These are phyloP conservation scores for Apotomis capreana DNA, from an alignment of 2,888 invertebrate genomes.

Conservation along the genomic window DNA sequence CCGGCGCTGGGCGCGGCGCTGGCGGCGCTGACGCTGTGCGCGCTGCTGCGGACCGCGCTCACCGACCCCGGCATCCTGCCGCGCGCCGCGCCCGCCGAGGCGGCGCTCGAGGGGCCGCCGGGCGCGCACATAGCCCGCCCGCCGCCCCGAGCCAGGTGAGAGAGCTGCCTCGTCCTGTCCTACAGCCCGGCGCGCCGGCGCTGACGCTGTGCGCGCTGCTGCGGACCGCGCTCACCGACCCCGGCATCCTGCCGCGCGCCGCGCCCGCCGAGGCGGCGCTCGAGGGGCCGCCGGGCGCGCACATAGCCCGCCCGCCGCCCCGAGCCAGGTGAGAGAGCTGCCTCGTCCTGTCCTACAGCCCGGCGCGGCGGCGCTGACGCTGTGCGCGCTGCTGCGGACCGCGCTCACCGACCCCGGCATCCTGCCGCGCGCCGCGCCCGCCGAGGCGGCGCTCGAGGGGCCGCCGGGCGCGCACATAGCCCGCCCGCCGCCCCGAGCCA, in stretches of 20 bases:
- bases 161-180: background rate
- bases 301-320: conserved; percentile 67
- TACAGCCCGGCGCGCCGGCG: conserved; percentile 52
- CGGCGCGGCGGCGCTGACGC: no score
- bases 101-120: conserved; percentile 83
- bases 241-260: conserved; percentile 43
- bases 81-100: conserved; percentile 62
- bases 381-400: no score
- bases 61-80: background rate
- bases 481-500: no score
- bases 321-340: background rate
- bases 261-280: conserved; percentile 70
- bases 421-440: no score
- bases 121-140: conserved; percentile 87
- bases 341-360: no score
- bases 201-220: no score
- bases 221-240: background rate
- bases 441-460: no score
- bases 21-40: conserved; percentile 88
- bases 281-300: conserved; percentile 89
- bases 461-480: no score
- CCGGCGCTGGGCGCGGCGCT: conserved; percentile 95
- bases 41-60: background rate
- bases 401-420: no score
- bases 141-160: background rate